Percentiles rank a stretch among this genome's conserved stretches.
Evolutionary conservation across 92 coral and sea anemone species (phyloP).

Genomic region (Meandrina meandrites): DNA sequence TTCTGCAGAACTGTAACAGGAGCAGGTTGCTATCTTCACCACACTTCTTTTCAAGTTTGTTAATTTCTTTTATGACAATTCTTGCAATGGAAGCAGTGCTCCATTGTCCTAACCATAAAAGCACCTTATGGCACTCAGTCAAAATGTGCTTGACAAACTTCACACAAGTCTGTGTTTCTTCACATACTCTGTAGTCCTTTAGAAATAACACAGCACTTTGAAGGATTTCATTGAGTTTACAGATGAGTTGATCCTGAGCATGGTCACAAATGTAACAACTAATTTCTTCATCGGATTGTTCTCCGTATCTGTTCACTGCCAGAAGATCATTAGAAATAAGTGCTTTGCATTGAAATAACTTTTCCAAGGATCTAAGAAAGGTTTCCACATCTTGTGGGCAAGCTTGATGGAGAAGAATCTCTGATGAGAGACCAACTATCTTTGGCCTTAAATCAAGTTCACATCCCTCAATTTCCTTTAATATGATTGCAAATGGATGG

Average conservation of each 20-base stretch:
- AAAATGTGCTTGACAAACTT: slow-evolving; percentile 40
- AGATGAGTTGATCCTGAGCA: slow-evolving; percentile 20
- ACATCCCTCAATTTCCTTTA: slow-evolving; percentile 4
- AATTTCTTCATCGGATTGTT: slow-evolving; percentile 52
- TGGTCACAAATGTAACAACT: slow-evolving; percentile 30
- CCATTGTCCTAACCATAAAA: slow-evolving; percentile 64
- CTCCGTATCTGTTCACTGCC: slow-evolving; percentile 84
- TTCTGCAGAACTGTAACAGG: slow-evolving; percentile 58
- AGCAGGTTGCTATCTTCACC: slow-evolving; percentile 1
- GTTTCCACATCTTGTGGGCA: slow-evolving; percentile 43
- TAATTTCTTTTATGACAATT: slow-evolving; percentile 47
- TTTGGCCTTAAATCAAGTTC: slow-evolving; percentile 32
- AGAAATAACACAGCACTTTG: slow-evolving; percentile 45
- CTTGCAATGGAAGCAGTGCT: slow-evolving; percentile 35
- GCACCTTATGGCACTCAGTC: slow-evolving; percentile 51
- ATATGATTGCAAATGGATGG: slow-evolving; percentile 15
- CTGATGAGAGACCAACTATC: slow-evolving; percentile 64
- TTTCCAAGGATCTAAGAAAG: slow-evolving; percentile 47
- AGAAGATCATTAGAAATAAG: slow-evolving; percentile 77
- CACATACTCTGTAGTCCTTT: slow-evolving; percentile 5
- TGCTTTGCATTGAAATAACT: slow-evolving; percentile 53
- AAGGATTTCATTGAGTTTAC: slow-evolving; percentile 28
- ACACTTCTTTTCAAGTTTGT: slow-evolving; percentile 62
- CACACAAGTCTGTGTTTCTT: slow-evolving; percentile 34
- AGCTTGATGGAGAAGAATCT: slow-evolving; percentile 37